Evolutionary conservation across 30 jellyfish, hydroid and myxozoan species (phyloP), one percentile per base, ranked within the genome.

Genomic region (Turritopsis rubra): DNA sequence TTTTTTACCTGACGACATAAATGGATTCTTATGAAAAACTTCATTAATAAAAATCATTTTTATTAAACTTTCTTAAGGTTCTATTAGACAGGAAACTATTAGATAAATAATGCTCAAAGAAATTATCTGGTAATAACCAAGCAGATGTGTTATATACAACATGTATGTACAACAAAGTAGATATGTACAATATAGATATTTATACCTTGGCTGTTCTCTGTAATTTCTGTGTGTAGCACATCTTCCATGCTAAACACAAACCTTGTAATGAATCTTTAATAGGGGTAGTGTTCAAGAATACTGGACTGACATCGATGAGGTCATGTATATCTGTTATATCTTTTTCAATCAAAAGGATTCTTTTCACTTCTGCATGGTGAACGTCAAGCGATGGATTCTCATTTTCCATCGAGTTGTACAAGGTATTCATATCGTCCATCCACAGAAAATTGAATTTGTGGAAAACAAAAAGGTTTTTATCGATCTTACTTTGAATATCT

Each of bases 201-300:
- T 0, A 0, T 60, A 68, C 77, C 96, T 90, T 90, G 17, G 91
- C 97, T 24, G 71, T 70, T n/a, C 82, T 88, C 54, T 86, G 97
- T 16, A 90, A 41, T 21, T 88, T 84, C 30, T 90, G 90, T 18
- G 93, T 88, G 65, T 86, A 90, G 83, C 97, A 90, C 54, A 86
- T 83, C 65, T 86, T 90, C 97, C 97, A 90, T 18, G 94, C 94
- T 53, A 86, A 66, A 0, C 90, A 90, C 65, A 90, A 83, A 52
- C 97, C 97, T 23, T 52, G 75, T 71, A 90, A 73, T 24, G 86
- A 85, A 73, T 90, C 93, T 78, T 86, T 90, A 53, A 90, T 75
- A 26, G 97, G 90, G 29, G 89, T 66, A 0, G 94, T 52, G 29
- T 88, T 75, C 41, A 90, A 79, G 1, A 75, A 79, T 65, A 90